Evolutionary conservation across 2,113 vertebrate genomes (phyloP).

Genomic region (Falcunculus frontatus): DNA sequence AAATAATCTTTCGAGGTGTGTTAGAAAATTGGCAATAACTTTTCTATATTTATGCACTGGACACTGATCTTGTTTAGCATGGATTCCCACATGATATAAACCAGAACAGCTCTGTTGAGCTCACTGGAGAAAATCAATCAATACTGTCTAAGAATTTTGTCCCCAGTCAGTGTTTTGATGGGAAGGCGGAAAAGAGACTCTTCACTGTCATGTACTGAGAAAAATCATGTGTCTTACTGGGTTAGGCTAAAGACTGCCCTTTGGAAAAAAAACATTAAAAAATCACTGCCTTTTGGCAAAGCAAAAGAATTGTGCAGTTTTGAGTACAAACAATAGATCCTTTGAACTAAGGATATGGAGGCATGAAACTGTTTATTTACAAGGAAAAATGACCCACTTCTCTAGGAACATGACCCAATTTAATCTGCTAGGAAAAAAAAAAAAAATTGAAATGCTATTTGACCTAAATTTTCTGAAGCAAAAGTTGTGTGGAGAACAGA

Average conservation of each 20-base stretch:
- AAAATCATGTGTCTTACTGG: slow-evolving; percentile 21
- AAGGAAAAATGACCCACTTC: slow-evolving; percentile 59
- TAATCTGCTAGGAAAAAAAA: slow-evolving; percentile 7
- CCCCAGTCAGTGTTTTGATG: slow-evolving; percentile 10
- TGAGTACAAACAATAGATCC: slow-evolving; percentile 55
- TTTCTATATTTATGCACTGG: background rate
- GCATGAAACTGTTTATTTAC: slow-evolving; percentile 58
- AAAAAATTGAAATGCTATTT: slow-evolving; percentile 9
- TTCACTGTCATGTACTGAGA: background rate
- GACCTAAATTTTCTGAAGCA: slow-evolving; percentile 56
- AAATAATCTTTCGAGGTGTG: background rate
- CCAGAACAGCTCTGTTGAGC: background rate
- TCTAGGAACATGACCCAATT: slow-evolving; percentile 53
- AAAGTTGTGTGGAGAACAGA: slow-evolving; percentile 19
- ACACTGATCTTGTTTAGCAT: background rate
- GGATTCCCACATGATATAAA: slow-evolving; percentile 18
- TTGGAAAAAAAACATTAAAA: background rate
- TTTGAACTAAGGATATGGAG: slow-evolving; percentile 56
- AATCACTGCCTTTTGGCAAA: slow-evolving; percentile 51
- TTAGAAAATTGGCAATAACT: background rate
- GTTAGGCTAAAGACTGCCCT: slow-evolving; percentile 20
- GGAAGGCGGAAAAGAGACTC: background rate
- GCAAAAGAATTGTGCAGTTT: slow-evolving; percentile 27
- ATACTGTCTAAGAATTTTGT: slow-evolving; percentile 33
- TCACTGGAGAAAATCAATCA: slow-evolving; percentile 44